phyloP scores from a whole-genome alignment of 2,888 invertebrate species.

The Ecdyonurus torrentis region DNA sequence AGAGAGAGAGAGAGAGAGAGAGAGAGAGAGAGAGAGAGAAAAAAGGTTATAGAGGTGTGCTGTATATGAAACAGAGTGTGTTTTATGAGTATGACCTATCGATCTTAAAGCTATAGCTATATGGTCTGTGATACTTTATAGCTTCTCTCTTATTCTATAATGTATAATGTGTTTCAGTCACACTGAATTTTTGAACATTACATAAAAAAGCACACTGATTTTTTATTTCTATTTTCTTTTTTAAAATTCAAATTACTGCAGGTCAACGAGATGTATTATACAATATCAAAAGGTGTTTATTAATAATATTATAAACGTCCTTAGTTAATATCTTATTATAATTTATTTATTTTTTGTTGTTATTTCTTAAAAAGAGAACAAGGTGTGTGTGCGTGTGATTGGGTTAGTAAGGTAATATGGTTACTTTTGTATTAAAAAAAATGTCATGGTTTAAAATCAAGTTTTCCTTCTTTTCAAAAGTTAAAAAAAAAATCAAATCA shows the following conservation, averaged over 20 bases:
- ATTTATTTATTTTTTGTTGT: no score
- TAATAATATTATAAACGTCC: no score
- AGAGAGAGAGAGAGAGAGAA: neutral
- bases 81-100: constrained; percentile 1
- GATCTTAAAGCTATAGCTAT: neutral
- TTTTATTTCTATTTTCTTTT: no score
- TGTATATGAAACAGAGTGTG: constrained; percentile 1
- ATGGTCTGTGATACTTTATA: neutral
- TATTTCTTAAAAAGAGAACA: neutral
- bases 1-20: neutral
- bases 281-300: no score
- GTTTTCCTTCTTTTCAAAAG: no score
- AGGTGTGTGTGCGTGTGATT: neutral
- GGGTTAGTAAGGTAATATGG: neutral
- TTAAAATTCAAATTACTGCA: no score
- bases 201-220: no score
- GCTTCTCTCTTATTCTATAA: neutral
- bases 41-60: neutral
- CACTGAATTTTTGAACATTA: no score
- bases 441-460: neutral
- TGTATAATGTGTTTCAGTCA: neutral
- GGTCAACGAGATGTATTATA: no score
- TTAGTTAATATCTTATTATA: no score
- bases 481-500: neutral
- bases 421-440: no score